Evolutionary conservation across 2,113 vertebrate species (phyloP).

Genomic region (Nothocercus nigrocapillus): DNA sequence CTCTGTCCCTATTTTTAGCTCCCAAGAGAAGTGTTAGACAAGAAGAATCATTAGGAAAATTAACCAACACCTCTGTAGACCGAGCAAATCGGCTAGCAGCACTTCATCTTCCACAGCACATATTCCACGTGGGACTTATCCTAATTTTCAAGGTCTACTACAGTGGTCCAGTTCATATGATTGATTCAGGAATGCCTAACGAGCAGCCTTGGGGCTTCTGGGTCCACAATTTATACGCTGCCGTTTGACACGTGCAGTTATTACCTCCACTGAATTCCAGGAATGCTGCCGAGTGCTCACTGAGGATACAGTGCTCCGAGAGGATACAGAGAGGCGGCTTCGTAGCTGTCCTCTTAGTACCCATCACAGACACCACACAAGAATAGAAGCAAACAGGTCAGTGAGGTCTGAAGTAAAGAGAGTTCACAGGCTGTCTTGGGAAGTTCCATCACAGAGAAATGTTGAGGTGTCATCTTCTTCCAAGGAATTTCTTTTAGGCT

Average conservation of each 20-base stretch:
- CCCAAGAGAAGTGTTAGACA: constrained; percentile 16
- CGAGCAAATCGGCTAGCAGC: background rate
- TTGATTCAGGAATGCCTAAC: background rate
- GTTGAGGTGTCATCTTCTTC: background rate
- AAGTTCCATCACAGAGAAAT: background rate
- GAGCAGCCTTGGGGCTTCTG: background rate
- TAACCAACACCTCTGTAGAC: background rate
- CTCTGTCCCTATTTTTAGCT: constrained; percentile 37
- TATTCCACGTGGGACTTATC: background rate
- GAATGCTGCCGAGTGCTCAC: background rate
- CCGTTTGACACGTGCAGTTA: background rate
- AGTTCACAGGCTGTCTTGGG: background rate
- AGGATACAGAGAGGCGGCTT: background rate
- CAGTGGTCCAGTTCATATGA: background rate
- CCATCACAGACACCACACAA: background rate
- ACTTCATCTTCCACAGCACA: background rate
- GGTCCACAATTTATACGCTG: rapidly evolving
- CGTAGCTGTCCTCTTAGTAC: background rate
- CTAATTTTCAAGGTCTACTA: constrained; percentile 21
- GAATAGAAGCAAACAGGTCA: rapidly evolving
- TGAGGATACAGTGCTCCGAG: background rate
- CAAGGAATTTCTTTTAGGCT: background rate
- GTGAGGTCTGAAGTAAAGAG: background rate
- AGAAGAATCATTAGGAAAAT: constrained; percentile 25
- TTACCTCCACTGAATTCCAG: background rate